A percentile compares a stretch with the other conserved stretches of the same genome.
phyloP scores from a whole-genome alignment of 2,888 invertebrate genomes.

The Blastobasis lacticolella region DNA sequence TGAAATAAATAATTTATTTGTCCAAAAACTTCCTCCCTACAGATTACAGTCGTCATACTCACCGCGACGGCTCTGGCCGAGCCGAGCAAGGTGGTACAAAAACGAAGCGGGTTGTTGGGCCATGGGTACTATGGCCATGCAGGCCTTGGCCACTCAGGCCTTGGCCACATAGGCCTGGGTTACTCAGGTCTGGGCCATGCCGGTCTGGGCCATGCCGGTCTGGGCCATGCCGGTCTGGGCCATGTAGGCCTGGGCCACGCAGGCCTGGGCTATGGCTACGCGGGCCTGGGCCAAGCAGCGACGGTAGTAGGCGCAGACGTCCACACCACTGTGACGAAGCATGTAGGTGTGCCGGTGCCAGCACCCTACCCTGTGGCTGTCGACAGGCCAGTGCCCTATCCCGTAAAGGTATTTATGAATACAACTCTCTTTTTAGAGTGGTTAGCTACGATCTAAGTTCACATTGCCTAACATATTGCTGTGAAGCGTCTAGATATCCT shows the following conservation, averaged over 20 bases:
- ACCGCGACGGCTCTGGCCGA: conserved; percentile 54
- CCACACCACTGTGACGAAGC: conserved; percentile 66
- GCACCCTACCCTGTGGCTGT: conserved; percentile 66
- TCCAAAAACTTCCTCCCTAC: conserved; percentile 20
- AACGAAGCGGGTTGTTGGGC: conserved; percentile 57
- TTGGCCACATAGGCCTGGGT: conserved; percentile 16
- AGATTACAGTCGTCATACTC: conserved; percentile 50
- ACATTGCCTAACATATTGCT: too few relatives aligned
- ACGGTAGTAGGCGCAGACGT: conserved; percentile 59
- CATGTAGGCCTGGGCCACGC: conserved; percentile 15
- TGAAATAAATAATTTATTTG: not conserved
- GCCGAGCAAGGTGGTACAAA: conserved; percentile 60
- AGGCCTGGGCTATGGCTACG: conserved; percentile 19
- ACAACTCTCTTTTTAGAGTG: too few relatives aligned
- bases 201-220: conserved; percentile 15
- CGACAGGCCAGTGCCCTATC: conserved; percentile 60
- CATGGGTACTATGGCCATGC: conserved; percentile 38
- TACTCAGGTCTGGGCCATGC: conserved; percentile 20
- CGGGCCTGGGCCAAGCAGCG: conserved; percentile 8
- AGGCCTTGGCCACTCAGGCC: conserved; percentile 18
- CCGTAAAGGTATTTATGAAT: conserved; percentile 37
- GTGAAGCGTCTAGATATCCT: too few relatives aligned
- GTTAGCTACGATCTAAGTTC: too few relatives aligned
- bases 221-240: conserved; percentile 12
- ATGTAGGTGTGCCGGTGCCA: conserved; percentile 63